Conservation (phyloP, 2,797 vertebrate genomes). For the Erethizon dorsatum region DNA sequence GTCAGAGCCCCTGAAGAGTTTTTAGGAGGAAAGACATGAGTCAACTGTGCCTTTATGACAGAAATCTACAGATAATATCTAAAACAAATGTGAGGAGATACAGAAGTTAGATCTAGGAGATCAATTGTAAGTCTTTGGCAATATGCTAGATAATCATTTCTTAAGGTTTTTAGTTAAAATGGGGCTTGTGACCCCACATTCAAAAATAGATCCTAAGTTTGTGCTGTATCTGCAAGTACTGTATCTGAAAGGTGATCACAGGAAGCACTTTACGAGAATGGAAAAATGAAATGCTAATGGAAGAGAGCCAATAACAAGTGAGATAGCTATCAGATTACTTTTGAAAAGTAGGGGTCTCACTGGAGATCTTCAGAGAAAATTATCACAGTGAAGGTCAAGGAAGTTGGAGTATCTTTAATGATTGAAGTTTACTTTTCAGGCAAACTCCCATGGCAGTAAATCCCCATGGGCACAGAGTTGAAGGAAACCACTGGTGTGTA, state of each 20-base stretch:
- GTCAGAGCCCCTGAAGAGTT: background rate
- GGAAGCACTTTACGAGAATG: background rate
- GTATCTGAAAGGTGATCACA: background rate
- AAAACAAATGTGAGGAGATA: background rate
- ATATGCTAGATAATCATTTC: constrained; percentile 11
- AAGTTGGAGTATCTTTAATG: background rate
- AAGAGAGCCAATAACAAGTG: constrained; percentile 13
- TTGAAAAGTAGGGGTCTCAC: background rate
- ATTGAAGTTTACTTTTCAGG: background rate
- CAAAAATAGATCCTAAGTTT: constrained; percentile 11
- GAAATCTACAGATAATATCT: constrained; percentile 15
- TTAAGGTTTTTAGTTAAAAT: background rate
- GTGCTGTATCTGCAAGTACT: too few species aligned
- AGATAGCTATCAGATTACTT: background rate
- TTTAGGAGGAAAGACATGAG: background rate
- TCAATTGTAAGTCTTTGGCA: background rate
- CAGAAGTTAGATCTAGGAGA: background rate
- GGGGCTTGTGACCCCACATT: background rate
- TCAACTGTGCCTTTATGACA: background rate
- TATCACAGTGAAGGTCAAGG: background rate
- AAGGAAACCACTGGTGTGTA: background rate
- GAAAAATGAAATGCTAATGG: background rate
- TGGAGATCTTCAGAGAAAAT: background rate
- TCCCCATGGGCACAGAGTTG: background rate
- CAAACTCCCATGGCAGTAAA: background rate